Conservation (phyloP, 2,113 vertebrate species). For the Corapipo altera region DNA sequence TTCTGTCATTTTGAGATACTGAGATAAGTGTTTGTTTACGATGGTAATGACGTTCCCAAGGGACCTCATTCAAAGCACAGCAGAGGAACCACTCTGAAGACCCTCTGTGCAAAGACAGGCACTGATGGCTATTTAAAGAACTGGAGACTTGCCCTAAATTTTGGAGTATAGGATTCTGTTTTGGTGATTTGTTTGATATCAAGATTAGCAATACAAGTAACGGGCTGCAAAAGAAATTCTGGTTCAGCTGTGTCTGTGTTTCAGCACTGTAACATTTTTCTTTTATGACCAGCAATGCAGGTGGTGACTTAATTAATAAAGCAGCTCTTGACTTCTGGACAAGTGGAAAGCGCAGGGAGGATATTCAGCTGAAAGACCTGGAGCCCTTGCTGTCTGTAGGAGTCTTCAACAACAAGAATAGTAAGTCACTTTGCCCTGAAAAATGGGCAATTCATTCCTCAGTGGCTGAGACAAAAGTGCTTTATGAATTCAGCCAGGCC, state of each 20-base stretch:
- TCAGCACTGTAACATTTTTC: background rate
- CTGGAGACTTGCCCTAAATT: background rate
- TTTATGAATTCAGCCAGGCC: background rate
- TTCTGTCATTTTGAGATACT: background rate
- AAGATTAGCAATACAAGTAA: background rate
- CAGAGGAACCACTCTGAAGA: background rate
- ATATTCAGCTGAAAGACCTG: slow-evolving; percentile 87
- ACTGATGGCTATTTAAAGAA: background rate
- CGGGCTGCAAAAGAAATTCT: background rate
- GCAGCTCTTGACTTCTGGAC: slow-evolving; percentile 86
- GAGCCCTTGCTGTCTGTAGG: slow-evolving; percentile 79
- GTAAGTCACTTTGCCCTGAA: slow-evolving; percentile 75
- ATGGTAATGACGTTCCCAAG: background rate
- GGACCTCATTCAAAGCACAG: background rate
- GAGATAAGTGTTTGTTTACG: background rate
- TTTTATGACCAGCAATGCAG: slow-evolving; percentile 82
- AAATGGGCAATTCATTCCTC: background rate
- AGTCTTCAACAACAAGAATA: slow-evolving; percentile 91
- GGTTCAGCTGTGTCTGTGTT: background rate
- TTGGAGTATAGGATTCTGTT: background rate
- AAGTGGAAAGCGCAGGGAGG: slow-evolving; percentile 78
- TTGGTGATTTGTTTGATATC: background rate
- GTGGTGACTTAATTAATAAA: slow-evolving; percentile 85
- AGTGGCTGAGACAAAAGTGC: background rate
- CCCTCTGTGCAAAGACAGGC: background rate